Evolutionary conservation across 2,888 invertebrate species (phyloP).

Genomic region (Epistrophe grossulariae): DNA sequence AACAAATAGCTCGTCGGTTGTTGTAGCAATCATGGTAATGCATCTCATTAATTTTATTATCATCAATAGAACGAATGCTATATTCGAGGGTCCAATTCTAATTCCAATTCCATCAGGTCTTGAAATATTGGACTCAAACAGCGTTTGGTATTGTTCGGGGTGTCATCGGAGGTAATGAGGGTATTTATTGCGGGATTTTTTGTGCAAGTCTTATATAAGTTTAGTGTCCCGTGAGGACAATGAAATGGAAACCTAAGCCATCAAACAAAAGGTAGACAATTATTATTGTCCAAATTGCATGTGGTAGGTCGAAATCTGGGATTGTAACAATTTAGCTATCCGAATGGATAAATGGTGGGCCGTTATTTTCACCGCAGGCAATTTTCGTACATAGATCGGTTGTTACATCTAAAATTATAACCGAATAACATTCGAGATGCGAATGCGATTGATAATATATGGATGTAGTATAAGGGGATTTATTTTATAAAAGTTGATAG

Average conservation of each 20-base stretch:
- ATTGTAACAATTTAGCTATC: constrained; percentile 45
- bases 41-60: constrained; percentile 76
- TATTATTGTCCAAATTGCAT: constrained; percentile 51
- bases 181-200: constrained; percentile 70
- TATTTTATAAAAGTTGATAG: background rate
- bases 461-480: constrained; percentile 6
- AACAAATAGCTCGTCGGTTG: constrained; percentile 70
- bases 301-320: constrained; percentile 43
- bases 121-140: constrained; percentile 37
- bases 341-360: constrained; percentile 46
- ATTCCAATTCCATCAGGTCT: background rate
- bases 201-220: constrained; percentile 22
- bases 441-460: constrained; percentile 37
- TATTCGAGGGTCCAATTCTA: background rate
- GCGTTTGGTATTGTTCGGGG: constrained; percentile 54
- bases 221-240: constrained; percentile 65
- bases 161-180: constrained; percentile 71
- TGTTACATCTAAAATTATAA: constrained; percentile 65
- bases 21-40: constrained; percentile 74
- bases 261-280: constrained; percentile 54
- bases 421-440: constrained; percentile 35
- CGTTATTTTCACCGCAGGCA: constrained; percentile 39
- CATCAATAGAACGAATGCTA: constrained; percentile 41
- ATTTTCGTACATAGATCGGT: constrained; percentile 42
- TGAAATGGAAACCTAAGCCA: constrained; percentile 45